Evolutionary conservation across 2,888 invertebrate species (phyloP), one percentile per base, ranked within the genome.

Genomic region (Mesorhabditis spiculigera): DNA sequence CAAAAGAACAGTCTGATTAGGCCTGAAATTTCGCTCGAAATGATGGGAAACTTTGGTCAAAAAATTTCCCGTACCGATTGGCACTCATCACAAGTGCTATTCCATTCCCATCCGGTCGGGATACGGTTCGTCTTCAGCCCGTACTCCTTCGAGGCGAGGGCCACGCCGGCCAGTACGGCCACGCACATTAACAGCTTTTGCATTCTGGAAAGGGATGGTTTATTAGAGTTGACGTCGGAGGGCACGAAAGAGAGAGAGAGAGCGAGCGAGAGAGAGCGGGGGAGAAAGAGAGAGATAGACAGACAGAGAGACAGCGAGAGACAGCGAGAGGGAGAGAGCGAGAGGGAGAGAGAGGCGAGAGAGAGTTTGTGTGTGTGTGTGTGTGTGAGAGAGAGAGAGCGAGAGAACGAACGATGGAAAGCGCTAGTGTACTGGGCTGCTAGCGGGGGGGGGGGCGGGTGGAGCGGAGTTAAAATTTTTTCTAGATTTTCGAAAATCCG

Each of bases 41-140:
- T 28, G 28, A 28, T 28, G 28, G 28, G 28, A 28, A 28, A 28
- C 28, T 28, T 28, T 28, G 28, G 28, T 28, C 28, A 28, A 28
- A 28, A 28, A 28, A 28, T 28, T 28, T 28, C 28, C 3, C 28
- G 28, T 41, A 73, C 74, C 42, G 68, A 44, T 70, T 78, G 66
- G 70, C 81, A 81, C 67, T 80, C 78, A 28, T 78, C 78, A 68
- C 81, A 81, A 6, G 77, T 74, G 16, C 68, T 68, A n/a, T 45
- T 67, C 45, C 66, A 63, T 45, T 67, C 68, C 42, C 69, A 68
- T 4, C 67, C 66, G 66, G 68, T 62, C 62, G 74, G 72, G 28
- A 78, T 71, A n/a, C 78, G 71, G 69, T 79, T 80, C 67, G 77
- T 70, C 28, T 75, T 72, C 13, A 80, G 65, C 75, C 77, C 72